These are phyloP conservation scores for Plumapathes pennacea DNA, from an alignment of 92 coral and sea anemone species.

Conservation along the genomic window DNA sequence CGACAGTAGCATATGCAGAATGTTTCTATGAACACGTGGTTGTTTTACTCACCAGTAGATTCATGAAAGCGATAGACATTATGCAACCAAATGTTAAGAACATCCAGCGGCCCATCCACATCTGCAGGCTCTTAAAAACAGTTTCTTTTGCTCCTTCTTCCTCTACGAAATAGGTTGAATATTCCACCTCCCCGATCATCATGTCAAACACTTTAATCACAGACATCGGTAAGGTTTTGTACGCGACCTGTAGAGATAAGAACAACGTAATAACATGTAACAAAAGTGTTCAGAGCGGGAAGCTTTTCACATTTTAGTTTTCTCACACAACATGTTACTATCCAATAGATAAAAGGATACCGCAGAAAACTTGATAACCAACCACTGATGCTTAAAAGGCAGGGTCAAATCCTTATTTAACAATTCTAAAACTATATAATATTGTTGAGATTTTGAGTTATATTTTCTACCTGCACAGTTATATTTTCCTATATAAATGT, in stretches of 20 bases:
- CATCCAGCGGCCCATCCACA: constrained; percentile 70
- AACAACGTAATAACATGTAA: neutral
- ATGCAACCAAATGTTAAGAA: constrained; percentile 64
- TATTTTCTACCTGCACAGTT: too few species aligned
- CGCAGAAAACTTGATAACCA: neutral
- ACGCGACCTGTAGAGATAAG: constrained; percentile 13
- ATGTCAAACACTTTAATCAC: constrained; percentile 72
- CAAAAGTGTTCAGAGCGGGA: too few species aligned
- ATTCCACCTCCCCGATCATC: constrained; percentile 93
- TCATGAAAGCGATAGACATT: constrained; percentile 81
- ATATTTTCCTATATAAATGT: too few species aligned
- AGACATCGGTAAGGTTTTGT: constrained; percentile 38
- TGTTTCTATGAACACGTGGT: neutral
- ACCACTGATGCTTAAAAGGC: too few species aligned
- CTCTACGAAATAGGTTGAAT: constrained; percentile 51
- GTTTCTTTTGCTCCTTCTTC: constrained; percentile 14
- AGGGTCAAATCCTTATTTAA: too few species aligned
- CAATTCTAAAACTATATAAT: too few species aligned
- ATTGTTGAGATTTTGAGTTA: too few species aligned
- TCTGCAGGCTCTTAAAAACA: constrained; percentile 17
- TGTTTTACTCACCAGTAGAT: constrained; percentile 82
- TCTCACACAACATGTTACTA: too few species aligned
- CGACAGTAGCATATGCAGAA: neutral
- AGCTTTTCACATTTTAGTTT: too few species aligned
- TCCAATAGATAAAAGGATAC: neutral